Percentiles rank a stretch among this genome's conserved stretches.
These are phyloP conservation scores for Zophobas atratus DNA, from an alignment of 1,140 invertebrate genomes.

Conservation along the genomic window DNA sequence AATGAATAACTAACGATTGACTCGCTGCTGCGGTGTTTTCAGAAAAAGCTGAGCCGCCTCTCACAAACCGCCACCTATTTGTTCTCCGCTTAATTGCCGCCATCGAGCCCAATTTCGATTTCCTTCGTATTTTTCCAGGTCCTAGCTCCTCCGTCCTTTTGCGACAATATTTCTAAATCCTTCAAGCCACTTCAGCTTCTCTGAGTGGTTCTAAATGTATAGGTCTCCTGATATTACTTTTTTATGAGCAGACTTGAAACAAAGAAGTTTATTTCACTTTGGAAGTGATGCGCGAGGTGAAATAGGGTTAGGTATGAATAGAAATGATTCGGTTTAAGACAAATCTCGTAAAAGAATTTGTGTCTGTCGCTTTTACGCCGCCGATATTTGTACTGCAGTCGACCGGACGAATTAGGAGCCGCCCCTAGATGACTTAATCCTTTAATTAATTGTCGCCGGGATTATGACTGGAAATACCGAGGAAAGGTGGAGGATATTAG, in stretches of 20 bases:
- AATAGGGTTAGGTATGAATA: conserved; percentile 37
- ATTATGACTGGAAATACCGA: conserved; percentile 27
- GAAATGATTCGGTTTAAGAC: conserved; percentile 40
- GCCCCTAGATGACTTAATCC: conserved; percentile 13
- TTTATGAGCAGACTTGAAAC: conserved; percentile 49
- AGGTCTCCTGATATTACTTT: conserved; percentile 49
- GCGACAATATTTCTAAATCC: conserved; percentile 46
- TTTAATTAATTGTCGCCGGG: conserved; percentile 29
- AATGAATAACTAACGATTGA: too few species aligned
- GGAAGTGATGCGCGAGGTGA: conserved; percentile 20
- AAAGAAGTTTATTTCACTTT: conserved; percentile 50
- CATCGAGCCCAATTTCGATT: neutral
- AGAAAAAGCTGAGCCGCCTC: too few species aligned
- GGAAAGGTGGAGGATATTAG: conserved; percentile 17
- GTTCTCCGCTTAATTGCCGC: conserved; percentile 4
- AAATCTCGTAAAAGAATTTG: conserved; percentile 36
- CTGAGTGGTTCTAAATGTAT: conserved; percentile 46
- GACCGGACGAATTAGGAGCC: conserved; percentile 12
- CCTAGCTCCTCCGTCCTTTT: conserved; percentile 26
- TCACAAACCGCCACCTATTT: neutral
- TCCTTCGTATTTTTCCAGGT: conserved; percentile 28
- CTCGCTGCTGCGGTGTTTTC: too few species aligned
- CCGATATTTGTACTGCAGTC: conserved; percentile 4
- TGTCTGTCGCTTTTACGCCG: conserved; percentile 16
- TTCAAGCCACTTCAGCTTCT: conserved; percentile 43